Conservation (phyloP, 2,113 vertebrate species). For the Peucedramus taeniatus region DNA sequence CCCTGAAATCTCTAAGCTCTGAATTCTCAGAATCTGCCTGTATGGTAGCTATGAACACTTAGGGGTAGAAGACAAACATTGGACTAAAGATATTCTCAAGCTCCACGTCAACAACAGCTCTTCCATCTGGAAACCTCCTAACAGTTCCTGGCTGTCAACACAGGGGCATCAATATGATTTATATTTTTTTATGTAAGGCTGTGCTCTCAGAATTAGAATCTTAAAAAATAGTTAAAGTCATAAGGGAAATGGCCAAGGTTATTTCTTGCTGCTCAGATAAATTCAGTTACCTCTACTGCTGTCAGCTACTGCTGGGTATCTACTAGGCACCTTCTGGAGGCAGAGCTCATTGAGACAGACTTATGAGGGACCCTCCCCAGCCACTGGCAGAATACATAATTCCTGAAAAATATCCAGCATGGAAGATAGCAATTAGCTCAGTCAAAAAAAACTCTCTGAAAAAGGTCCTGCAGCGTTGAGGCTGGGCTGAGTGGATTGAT, state of each 20-base stretch:
- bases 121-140: background rate
- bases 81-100: background rate
- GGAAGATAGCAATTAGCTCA: background rate
- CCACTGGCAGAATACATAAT: background rate
- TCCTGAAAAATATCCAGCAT: background rate
- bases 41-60: background rate
- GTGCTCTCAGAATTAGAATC: background rate
- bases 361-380: background rate
- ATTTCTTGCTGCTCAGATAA: background rate
- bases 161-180: background rate
- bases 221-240: background rate
- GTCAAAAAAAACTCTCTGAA: background rate
- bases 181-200: background rate
- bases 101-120: background rate
- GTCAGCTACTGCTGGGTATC: background rate
- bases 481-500: background rate
- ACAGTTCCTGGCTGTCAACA: background rate
- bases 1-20: background rate
- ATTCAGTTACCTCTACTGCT: background rate
- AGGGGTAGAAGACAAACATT: background rate
- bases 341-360: background rate
- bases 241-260: background rate
- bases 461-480: background rate
- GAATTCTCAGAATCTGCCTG: background rate
- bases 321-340: background rate